phyloP scores from a whole-genome alignment of 2,113 vertebrate species.

The Tamias sibiricus region DNA sequence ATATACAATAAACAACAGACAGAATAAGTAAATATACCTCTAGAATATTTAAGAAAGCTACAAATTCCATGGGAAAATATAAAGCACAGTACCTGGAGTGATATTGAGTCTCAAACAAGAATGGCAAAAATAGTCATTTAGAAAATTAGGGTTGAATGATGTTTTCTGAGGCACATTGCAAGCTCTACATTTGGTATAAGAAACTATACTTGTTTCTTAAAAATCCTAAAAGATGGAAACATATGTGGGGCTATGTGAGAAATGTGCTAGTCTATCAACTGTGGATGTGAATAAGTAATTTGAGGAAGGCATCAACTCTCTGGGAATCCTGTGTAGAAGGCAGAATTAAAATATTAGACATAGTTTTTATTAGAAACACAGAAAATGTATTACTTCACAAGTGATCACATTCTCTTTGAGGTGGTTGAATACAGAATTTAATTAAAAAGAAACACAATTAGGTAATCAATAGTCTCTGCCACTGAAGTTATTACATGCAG shows the following conservation, averaged over 20 bases:
- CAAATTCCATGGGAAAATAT: background rate
- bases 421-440: constrained; percentile 20
- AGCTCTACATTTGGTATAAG: background rate
- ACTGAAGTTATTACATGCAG: background rate
- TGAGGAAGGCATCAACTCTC: background rate
- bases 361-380: background rate
- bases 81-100: background rate
- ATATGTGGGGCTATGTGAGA: background rate
- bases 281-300: background rate
- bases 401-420: constrained; percentile 37
- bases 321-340: background rate
- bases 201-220: background rate
- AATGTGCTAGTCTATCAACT: background rate
- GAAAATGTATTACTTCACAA: constrained; percentile 18
- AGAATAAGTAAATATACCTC: background rate
- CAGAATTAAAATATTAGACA: background rate
- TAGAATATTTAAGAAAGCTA: background rate
- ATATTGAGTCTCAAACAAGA: background rate
- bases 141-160: background rate
- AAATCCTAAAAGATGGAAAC: background rate
- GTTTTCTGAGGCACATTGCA: background rate
- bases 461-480: constrained; percentile 21
- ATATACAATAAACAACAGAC: background rate
- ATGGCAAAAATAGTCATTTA: background rate
- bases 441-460: constrained; percentile 60